These are phyloP conservation scores for Oasisia sp. DNA, from an alignment of 2,888 invertebrate species.

Conservation along the genomic window DNA sequence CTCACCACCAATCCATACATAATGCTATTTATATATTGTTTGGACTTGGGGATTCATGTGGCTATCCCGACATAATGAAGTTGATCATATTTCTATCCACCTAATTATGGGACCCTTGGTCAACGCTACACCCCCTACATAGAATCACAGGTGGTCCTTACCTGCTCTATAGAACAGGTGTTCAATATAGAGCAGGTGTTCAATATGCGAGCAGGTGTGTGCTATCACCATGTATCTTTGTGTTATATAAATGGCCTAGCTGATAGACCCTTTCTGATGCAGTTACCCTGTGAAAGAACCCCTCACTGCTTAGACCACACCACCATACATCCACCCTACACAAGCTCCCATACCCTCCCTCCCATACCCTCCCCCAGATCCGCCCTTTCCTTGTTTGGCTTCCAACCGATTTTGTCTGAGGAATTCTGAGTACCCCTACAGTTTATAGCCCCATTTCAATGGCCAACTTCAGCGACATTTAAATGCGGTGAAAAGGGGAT, in stretches of 20 bases:
- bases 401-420: neutral
- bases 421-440: neutral
- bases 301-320: neutral
- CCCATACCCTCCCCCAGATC: neutral
- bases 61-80: too few relatives aligned
- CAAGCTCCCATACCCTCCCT: too few relatives aligned
- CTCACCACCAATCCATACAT: too few relatives aligned
- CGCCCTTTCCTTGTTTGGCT: neutral
- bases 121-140: too few relatives aligned
- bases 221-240: neutral
- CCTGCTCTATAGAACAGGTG: too few relatives aligned
- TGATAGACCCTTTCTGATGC: neutral
- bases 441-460: neutral
- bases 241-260: neutral
- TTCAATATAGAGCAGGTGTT: neutral
- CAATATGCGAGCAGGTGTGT: neutral
- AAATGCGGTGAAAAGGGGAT: neutral
- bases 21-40: too few relatives aligned
- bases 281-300: neutral
- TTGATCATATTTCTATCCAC: too few relatives aligned
- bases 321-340: neutral
- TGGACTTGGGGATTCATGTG: too few relatives aligned
- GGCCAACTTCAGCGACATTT: neutral
- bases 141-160: too few relatives aligned
- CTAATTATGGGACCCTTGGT: too few relatives aligned